phyloP scores from a whole-genome alignment of 2,113 vertebrate species.

The Trematomus loennbergii region DNA sequence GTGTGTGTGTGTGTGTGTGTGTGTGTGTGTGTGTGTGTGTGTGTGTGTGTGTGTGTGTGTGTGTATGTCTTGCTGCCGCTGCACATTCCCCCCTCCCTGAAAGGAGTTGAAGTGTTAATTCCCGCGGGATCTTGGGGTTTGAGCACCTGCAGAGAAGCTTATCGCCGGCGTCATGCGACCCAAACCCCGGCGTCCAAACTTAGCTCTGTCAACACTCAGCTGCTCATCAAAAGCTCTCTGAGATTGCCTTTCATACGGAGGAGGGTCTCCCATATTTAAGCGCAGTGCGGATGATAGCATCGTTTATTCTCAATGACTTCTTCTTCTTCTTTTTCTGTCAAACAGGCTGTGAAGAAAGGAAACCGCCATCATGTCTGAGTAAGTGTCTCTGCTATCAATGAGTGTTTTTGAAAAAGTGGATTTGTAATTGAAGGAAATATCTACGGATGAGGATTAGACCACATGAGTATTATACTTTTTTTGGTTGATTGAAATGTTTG shows the following conservation, averaged over 20 bases:
- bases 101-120: slow-evolving; percentile 69
- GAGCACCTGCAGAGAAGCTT: slow-evolving; percentile 64
- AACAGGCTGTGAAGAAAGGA: slow-evolving; percentile 66
- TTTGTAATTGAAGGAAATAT: no score
- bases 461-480: no score
- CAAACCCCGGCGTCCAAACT: slow-evolving; percentile 57
- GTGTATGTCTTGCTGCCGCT: background rate
- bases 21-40: background rate
- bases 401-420: no score
- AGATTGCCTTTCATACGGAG: slow-evolving; percentile 28
- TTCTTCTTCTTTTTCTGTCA: slow-evolving; percentile 1
- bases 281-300: slow-evolving; percentile 1
- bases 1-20: no score
- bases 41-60: background rate
- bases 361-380: slow-evolving; percentile 83
- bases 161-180: slow-evolving; percentile 61
- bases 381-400: slow-evolving; percentile 46
- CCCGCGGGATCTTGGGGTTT: slow-evolving; percentile 51
- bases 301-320: slow-evolving; percentile 50
- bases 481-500: no score
- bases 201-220: slow-evolving; percentile 57
- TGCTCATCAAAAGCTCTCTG: slow-evolving; percentile 30
- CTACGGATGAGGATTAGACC: no score
- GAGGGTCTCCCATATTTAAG: slow-evolving; percentile 31
- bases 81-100: slow-evolving; percentile 49